Percentiles rank a stretch among this genome's conserved stretches.
These are phyloP conservation scores for Chrysocyon brachyurus DNA, from an alignment of 2,797 vertebrate species.

Conservation along the genomic window DNA sequence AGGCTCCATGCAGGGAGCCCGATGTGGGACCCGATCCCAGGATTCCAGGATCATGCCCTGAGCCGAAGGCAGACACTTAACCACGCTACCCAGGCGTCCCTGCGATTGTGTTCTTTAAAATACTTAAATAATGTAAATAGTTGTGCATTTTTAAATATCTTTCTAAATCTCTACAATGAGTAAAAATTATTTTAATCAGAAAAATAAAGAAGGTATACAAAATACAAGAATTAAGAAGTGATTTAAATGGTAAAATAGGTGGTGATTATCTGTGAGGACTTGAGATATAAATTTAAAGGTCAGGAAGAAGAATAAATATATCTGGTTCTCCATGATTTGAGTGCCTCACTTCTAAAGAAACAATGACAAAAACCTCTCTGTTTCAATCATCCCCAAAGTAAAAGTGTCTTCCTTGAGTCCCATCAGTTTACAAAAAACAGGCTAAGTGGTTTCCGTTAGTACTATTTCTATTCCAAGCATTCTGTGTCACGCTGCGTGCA, in stretches of 20 bases:
- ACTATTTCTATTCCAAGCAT: background rate
- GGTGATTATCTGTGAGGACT: conserved; percentile 28
- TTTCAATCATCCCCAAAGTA: background rate
- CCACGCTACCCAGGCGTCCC: no score
- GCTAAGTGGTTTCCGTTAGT: background rate
- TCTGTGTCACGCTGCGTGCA: background rate
- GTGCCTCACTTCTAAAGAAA: background rate
- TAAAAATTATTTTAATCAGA: background rate
- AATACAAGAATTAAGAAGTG: conserved; percentile 56
- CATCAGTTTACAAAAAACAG: background rate
- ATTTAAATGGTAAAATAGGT: conserved; percentile 46
- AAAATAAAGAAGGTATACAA: conserved; percentile 20
- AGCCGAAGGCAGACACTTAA: no score
- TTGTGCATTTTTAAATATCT: background rate
- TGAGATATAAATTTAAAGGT: conserved; percentile 19
- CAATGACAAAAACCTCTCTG: background rate
- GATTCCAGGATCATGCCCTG: no score
- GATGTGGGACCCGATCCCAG: no score
- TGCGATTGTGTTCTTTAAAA: no score
- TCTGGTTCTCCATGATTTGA: background rate
- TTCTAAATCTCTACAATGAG: background rate
- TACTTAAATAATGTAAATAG: no score
- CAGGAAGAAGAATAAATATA: background rate
- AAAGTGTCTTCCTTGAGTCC: background rate
- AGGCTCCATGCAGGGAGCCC: no score